Conservation (phyloP, 1,140 invertebrate species). For the Caenorhabditis inopinata region DNA sequence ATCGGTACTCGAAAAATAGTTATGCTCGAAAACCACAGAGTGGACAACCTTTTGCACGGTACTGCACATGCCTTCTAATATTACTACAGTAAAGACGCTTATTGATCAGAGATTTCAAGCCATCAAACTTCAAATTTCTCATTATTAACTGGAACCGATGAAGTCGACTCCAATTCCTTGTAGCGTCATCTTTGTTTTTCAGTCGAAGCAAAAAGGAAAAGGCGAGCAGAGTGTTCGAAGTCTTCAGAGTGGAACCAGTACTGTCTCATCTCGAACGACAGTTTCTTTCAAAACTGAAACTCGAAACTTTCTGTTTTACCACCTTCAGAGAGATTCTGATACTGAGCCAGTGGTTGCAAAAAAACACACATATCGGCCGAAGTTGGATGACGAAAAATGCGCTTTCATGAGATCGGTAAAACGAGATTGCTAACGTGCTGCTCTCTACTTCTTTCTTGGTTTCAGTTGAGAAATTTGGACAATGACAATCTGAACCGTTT, state of each 20-base stretch:
- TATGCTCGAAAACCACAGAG: too few relatives aligned
- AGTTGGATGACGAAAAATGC: not conserved
- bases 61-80: too few relatives aligned
- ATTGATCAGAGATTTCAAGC: too few relatives aligned
- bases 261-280: not conserved
- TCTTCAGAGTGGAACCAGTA: conserved; percentile 10
- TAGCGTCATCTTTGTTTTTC: not conserved
- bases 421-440: too few relatives aligned
- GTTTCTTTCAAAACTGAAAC: not conserved
- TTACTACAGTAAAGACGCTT: too few relatives aligned
- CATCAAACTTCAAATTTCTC: too few relatives aligned
- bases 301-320: not conserved
- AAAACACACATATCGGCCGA: not conserved
- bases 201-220: conserved; percentile 13
- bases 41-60: too few relatives aligned
- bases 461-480: conserved; percentile 53
- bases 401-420: conserved; percentile 1
- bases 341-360: not conserved
- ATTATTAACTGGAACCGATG: too few relatives aligned
- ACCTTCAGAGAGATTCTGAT: not conserved
- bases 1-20: too few relatives aligned
- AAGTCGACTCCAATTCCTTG: too few relatives aligned
- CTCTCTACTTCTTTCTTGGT: not conserved
- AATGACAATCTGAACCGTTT: conserved; percentile 59
- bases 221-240: not conserved